Conservation (phyloP, 2,113 vertebrate species). For the Rafetus swinhoei region DNA sequence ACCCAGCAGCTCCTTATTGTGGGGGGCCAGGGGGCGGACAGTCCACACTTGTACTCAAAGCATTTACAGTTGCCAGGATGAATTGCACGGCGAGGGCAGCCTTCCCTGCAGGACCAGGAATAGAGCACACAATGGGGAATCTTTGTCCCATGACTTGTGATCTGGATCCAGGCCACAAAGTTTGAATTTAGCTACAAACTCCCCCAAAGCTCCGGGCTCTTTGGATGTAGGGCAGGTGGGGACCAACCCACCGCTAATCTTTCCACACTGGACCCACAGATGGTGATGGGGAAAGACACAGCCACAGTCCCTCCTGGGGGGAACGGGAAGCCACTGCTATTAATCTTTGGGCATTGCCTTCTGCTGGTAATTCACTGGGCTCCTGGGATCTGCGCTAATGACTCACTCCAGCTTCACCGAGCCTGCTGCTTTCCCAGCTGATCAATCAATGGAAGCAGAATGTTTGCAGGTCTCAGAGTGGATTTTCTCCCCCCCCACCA, state of each 20-base stretch:
- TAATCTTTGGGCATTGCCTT: background rate
- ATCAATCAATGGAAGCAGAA: background rate
- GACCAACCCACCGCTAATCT: background rate
- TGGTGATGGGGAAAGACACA: background rate
- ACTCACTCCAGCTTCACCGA: background rate
- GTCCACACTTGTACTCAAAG: background rate
- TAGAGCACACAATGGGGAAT: background rate
- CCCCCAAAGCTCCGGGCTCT: background rate
- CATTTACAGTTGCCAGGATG: background rate
- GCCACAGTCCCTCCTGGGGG: background rate
- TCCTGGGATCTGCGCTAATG: background rate
- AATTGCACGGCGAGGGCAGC: background rate
- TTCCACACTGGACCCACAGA: background rate
- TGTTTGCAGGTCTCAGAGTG: background rate
- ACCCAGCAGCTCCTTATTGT: background rate
- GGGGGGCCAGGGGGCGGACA: background rate
- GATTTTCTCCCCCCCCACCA: too few relatives aligned
- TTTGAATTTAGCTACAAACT: background rate
- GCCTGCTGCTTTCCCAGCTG: background rate
- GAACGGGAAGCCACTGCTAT: background rate
- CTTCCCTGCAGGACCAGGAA: background rate
- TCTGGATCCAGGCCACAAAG: background rate
- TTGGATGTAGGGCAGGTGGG: background rate
- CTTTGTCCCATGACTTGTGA: background rate
- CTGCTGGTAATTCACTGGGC: background rate